phyloP scores from a whole-genome alignment of 2,113 vertebrate genomes.

The Trachemys scripta region DNA sequence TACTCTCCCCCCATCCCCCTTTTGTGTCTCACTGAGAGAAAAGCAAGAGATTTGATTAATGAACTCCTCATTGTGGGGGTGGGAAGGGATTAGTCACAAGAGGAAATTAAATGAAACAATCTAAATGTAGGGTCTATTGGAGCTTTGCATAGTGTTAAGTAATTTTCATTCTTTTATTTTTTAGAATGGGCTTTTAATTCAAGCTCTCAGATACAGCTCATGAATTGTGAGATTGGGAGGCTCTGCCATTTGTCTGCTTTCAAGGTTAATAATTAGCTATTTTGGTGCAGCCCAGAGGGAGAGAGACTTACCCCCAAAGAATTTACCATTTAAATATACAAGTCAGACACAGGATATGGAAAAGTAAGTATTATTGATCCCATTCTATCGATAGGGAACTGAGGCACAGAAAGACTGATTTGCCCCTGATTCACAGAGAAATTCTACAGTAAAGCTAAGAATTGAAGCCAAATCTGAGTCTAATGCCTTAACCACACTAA shows the following conservation, averaged over 20 bases:
- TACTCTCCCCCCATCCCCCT: background rate
- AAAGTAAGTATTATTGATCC: background rate
- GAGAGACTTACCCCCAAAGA: background rate
- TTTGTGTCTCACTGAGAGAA: constrained; percentile 33
- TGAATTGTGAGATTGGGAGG: constrained; percentile 51
- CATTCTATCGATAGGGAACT: background rate
- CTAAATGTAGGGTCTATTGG: background rate
- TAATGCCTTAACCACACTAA: background rate
- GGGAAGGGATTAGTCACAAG: background rate
- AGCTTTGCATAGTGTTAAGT: background rate
- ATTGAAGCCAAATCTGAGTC: background rate
- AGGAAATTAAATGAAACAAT: background rate
- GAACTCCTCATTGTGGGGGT: background rate
- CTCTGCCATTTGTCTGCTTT: constrained; percentile 51
- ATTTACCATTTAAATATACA: background rate
- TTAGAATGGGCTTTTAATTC: constrained; percentile 27
- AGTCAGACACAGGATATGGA: background rate
- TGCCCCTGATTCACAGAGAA: background rate
- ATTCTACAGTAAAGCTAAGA: background rate
- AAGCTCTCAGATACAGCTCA: constrained; percentile 8
- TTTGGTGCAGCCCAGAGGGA: background rate
- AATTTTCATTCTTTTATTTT: background rate
- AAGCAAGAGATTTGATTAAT: constrained; percentile 42
- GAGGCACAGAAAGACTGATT: background rate
- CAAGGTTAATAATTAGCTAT: constrained; percentile 47